Evolutionary conservation across 2,113 vertebrate species (phyloP), one percentile per base, ranked within the genome.

Genomic region (Ramphastos sulfuratus): DNA sequence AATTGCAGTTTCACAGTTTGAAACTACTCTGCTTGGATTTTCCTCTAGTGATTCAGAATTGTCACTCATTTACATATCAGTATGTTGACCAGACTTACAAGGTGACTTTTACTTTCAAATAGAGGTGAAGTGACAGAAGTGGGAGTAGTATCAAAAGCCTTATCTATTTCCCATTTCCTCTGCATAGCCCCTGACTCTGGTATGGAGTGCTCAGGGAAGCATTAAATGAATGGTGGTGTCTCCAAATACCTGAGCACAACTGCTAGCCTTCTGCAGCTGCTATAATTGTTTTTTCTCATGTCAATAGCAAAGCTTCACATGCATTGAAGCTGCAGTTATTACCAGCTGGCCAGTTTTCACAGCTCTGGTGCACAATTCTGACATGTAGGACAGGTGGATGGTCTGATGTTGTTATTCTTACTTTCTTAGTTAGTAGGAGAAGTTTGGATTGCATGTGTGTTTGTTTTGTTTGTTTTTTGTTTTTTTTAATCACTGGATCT

Each of bases 211-310:
- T 48, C 6, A 6, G 52, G 67, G 20, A n/a, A 37, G 63, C 1
- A 0, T 11, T 25, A 12, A 6, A 0, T 11, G 23, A 10, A 7
- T 20, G n/a, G 70, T 20, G 55, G 8, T 8, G n/a, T n/a, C 50
- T 46, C 9, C 54, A 14, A 7, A 9, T 33, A 37, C 3, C 21
- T 37, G 37, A 37, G 37, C 35, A 6, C 23, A 44, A 23, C 44
- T 65, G 28, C 31, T 55, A 27, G 1, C 64, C 59, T 65, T 1
- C 27, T 56, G 31, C 11, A 65, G 33, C 50, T 69, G 63, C 81
- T 42, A 0, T 39, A 17, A 37, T 8, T 12, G 2, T 2, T 1
- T 56, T 61, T 75, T n/a, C 28, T 10, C 21, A 1, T 12, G 33
- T 19, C 39, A 44, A 54, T 71, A 65, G 42, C 33, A 48, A 76